Evolutionary conservation across 2,888 invertebrate species (phyloP).

Genomic region (Idaea dimidiata): DNA sequence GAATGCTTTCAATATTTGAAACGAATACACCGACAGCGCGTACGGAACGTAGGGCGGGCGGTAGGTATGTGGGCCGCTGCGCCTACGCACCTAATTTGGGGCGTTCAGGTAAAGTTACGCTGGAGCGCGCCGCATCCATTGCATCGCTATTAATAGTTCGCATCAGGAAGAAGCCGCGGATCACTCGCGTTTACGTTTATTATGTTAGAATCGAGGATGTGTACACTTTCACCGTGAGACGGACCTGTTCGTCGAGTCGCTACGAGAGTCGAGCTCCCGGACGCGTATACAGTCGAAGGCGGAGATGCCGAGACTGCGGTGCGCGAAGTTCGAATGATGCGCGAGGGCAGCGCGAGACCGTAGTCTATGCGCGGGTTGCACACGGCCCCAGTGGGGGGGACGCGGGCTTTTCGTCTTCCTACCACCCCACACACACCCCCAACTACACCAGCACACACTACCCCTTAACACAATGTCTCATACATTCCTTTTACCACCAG

Average conservation of each 20-base stretch:
- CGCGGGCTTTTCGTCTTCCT: conserved; percentile 46
- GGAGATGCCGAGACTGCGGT: conserved; percentile 74
- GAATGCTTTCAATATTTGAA: conserved; percentile 50
- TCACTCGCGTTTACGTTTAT: conserved; percentile 60
- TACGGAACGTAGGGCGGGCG: conserved; percentile 62
- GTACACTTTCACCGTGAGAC: conserved; percentile 70
- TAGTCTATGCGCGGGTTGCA: conserved; percentile 78
- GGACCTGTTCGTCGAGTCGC: conserved; percentile 80
- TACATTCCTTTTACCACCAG: conserved; percentile 15
- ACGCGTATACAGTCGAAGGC: conserved; percentile 76
- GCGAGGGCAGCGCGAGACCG: conserved; percentile 69
- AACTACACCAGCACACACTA: conserved; percentile 27
- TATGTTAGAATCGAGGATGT: conserved; percentile 47
- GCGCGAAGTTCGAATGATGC: conserved; percentile 80
- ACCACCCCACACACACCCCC: conserved; percentile 41
- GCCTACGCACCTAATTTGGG: conserved; percentile 80
- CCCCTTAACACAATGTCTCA: conserved; percentile 5
- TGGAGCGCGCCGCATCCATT: conserved; percentile 58
- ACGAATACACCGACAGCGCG: conserved; percentile 45
- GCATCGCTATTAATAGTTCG: conserved; percentile 73
- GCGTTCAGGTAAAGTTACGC: conserved; percentile 79
- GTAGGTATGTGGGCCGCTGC: conserved; percentile 51
- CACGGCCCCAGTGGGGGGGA: conserved; percentile 78
- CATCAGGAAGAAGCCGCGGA: conserved; percentile 62
- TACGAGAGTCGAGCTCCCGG: conserved; percentile 77